These are phyloP conservation scores for Thecocarcelia acutangulata DNA, from an alignment of 2,888 invertebrate genomes.

Conservation along the genomic window DNA sequence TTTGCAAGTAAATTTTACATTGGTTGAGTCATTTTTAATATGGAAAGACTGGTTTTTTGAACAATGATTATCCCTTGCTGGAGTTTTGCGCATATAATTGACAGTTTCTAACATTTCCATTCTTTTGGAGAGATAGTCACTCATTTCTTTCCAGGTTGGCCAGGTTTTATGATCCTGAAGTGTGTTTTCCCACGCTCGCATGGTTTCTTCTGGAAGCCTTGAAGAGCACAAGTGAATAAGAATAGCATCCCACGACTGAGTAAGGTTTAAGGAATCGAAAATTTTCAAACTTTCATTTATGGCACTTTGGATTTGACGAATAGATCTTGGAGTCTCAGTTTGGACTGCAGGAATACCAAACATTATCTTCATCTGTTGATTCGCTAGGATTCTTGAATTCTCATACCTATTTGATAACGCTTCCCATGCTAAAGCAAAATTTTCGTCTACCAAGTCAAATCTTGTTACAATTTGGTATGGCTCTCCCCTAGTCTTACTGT, in stretches of 20 bases:
- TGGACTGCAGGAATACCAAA: neutral
- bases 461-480: slow-evolving; percentile 26
- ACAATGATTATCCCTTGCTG: neutral
- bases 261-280: neutral
- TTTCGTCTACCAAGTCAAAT: slow-evolving; percentile 20
- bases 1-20: slow-evolving; percentile 1
- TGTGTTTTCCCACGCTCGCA: neutral
- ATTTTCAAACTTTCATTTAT: neutral
- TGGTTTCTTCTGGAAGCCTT: slow-evolving; percentile 10
- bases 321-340: neutral
- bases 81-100: neutral
- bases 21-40: neutral
- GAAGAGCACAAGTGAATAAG: slow-evolving; percentile 6
- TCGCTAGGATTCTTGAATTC: slow-evolving; percentile 3
- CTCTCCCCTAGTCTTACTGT: slow-evolving; percentile 35
- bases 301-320: neutral
- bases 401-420: slow-evolving; percentile 19
- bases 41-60: neutral
- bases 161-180: slow-evolving; percentile 6
- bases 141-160: slow-evolving; percentile 16
- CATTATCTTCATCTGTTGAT: slow-evolving; percentile 1
- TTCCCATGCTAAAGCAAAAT: slow-evolving; percentile 34
- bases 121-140: slow-evolving; percentile 2
- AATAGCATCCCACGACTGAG: slow-evolving; percentile 1
- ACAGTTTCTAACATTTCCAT: slow-evolving; percentile 1